These are phyloP conservation scores for Sphaerophoria taeniata DNA, from an alignment of 2,888 invertebrate genomes.

Conservation along the genomic window DNA sequence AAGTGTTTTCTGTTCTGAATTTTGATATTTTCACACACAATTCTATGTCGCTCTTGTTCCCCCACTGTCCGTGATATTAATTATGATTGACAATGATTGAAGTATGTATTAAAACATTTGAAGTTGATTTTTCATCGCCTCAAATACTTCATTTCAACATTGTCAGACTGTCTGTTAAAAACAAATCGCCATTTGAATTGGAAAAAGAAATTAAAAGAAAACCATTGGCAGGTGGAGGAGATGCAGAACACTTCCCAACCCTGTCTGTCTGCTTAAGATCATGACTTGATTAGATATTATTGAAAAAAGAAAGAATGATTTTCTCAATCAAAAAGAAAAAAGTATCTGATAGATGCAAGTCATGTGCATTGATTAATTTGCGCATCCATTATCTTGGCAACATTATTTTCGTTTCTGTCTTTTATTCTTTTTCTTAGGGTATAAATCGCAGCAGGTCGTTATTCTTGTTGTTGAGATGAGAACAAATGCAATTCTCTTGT, in stretches of 20 bases:
- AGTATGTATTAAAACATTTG: constrained; percentile 49
- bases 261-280: too few relatives aligned
- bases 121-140: constrained; percentile 11
- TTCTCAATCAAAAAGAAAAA: constrained; percentile 9
- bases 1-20: constrained; percentile 7
- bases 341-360: constrained; percentile 29
- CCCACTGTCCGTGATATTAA: not conserved
- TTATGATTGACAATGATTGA: constrained; percentile 52
- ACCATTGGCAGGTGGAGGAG: not conserved
- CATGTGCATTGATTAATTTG: constrained; percentile 61
- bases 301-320: constrained; percentile 5
- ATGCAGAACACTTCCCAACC: not conserved
- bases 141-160: constrained; percentile 2
- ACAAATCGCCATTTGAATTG: constrained; percentile 31
- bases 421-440: constrained; percentile 7
- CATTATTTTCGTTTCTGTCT: not conserved
- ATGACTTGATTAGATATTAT: not conserved
- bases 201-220: constrained; percentile 47
- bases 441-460: constrained; percentile 20
- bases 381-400: constrained; percentile 57
- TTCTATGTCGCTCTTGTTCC: not conserved
- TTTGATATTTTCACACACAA: not conserved
- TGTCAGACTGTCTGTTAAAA: constrained; percentile 50
- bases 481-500: constrained; percentile 49
- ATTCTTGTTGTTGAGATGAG: constrained; percentile 8